Evolutionary conservation across 2,888 invertebrate genomes (phyloP), one percentile per base, ranked within the genome.

Genomic region (Pyrochroa serraticornis): DNA sequence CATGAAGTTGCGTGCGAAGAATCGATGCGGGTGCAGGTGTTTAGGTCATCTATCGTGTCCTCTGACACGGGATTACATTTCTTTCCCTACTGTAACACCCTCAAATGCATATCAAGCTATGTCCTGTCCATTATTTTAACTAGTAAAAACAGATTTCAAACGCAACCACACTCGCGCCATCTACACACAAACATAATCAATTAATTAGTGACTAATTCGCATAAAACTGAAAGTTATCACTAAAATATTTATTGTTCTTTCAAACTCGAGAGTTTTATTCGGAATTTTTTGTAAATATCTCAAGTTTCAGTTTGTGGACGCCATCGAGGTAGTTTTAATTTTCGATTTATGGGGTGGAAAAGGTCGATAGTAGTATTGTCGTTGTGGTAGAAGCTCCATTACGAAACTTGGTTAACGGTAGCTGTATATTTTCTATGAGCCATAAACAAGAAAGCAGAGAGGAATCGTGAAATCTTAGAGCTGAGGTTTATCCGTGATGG

Each of bases 31-130:
- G 66, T 66, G 65, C 77, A 77, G 75, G 72, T 77, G 77, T 66
- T 66, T 60, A 66, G 73, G 74, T 75, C 77, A 77, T 77, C 77
- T 74, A 77, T 77, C 76, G 72, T 72, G 67, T 70, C 64, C 68
- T 69, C 75, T 76, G 75, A 75, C 75, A 73, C 66, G 70, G 74
- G 75, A 75, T 75, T 75, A 75, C 72, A 65, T 68, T 71, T 69
- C 66, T 67, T 68, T 65, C 67, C 62, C 63, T 53, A 59, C 65
- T 58, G 47, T 52, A 63, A 65, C 61, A 49, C 54, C 67, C 66
- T 61, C 64, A 65, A 66, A 66, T 62, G 68, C 65, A 69, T 71
- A 70, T 71, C 68, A 67, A 66, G 67, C 38, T 33, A 36, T 37
- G 53, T 45, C 46, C 46, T 22, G 3, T 2, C 22, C 22, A 22